Conservation (phyloP, 1,140 invertebrate genomes). For the Hyposmocoma kahamanoa region DNA sequence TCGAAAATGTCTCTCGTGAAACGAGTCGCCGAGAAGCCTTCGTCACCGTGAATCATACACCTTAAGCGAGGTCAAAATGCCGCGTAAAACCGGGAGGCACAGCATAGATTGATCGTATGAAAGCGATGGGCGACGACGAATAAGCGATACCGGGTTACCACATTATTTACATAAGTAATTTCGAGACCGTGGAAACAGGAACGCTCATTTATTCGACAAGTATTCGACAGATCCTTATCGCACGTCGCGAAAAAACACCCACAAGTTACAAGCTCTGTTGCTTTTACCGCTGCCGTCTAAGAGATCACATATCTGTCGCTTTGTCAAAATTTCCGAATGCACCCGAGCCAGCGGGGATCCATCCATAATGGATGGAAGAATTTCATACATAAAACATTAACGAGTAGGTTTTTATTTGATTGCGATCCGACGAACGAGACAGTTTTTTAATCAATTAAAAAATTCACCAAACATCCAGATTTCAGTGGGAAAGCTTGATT, state of each 20-base stretch:
- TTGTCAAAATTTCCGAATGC: slow-evolving; percentile 59
- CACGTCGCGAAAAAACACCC: slow-evolving; percentile 35
- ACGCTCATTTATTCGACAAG: not conserved
- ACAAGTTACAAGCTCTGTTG: too few species aligned
- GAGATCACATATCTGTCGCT: slow-evolving; percentile 48
- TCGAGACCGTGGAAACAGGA: not conserved
- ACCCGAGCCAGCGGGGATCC: slow-evolving; percentile 50
- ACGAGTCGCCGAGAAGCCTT: too few species aligned
- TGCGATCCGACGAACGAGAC: slow-evolving; percentile 39
- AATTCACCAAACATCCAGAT: slow-evolving; percentile 42
- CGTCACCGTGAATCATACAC: too few species aligned
- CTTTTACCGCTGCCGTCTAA: slow-evolving; percentile 10
- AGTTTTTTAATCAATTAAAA: slow-evolving; percentile 64
- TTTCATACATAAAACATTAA: slow-evolving; percentile 68
- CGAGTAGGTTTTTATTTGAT: slow-evolving; percentile 68
- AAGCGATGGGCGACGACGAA: too few species aligned
- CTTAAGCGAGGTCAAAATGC: too few species aligned
- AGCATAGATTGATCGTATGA: too few species aligned
- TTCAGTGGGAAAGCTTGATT: slow-evolving; percentile 60
- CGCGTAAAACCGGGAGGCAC: too few species aligned
- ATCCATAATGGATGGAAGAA: slow-evolving; percentile 64
- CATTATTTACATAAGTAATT: slow-evolving; percentile 1
- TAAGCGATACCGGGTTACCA: too few species aligned
- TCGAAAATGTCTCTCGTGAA: too few species aligned
- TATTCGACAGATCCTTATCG: slow-evolving; percentile 50